These are phyloP conservation scores for Drosophila murphyi DNA, from an alignment of 1,140 invertebrate species.

Conservation along the genomic window DNA sequence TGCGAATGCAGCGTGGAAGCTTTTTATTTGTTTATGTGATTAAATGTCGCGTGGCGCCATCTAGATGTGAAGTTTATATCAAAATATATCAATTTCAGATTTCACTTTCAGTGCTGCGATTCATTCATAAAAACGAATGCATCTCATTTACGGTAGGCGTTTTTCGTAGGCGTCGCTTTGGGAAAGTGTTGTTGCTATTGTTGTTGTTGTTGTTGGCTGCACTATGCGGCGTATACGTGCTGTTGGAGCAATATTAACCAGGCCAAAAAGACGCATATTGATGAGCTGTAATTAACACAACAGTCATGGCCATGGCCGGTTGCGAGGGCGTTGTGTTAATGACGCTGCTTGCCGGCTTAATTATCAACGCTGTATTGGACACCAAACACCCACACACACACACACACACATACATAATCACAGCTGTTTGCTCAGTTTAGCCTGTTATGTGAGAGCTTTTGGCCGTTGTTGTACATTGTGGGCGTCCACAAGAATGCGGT, in stretches of 20 bases:
- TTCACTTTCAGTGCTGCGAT: constrained; percentile 50
- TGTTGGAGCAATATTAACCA: constrained; percentile 35
- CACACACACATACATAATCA: constrained; percentile 36
- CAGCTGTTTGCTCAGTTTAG: constrained; percentile 46
- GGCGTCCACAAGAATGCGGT: constrained; percentile 53
- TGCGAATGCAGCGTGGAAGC: constrained; percentile 19
- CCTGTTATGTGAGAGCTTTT: constrained; percentile 32
- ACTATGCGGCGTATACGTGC: constrained; percentile 58
- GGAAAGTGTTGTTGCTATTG: constrained; percentile 64
- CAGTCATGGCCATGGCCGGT: constrained; percentile 50
- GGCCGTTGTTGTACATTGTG: constrained; percentile 35
- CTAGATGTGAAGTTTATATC: constrained; percentile 28
- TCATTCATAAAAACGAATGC: constrained; percentile 59
- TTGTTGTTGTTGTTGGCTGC: constrained; percentile 25
- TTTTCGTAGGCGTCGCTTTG: constrained; percentile 54
- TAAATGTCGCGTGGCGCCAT: constrained; percentile 38
- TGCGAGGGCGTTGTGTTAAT: constrained; percentile 34
- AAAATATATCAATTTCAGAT: constrained; percentile 18
- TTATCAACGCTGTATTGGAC: constrained; percentile 39
- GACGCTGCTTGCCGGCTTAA: constrained; percentile 65
- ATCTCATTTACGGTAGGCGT: background rate
- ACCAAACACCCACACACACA: constrained; percentile 33
- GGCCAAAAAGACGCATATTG: constrained; percentile 64
- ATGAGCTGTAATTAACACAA: constrained; percentile 74
- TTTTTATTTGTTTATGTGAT: constrained; percentile 16